Evolutionary conservation across 2,797 vertebrate species (phyloP).

Genomic region (Antennarius maculatus): DNA sequence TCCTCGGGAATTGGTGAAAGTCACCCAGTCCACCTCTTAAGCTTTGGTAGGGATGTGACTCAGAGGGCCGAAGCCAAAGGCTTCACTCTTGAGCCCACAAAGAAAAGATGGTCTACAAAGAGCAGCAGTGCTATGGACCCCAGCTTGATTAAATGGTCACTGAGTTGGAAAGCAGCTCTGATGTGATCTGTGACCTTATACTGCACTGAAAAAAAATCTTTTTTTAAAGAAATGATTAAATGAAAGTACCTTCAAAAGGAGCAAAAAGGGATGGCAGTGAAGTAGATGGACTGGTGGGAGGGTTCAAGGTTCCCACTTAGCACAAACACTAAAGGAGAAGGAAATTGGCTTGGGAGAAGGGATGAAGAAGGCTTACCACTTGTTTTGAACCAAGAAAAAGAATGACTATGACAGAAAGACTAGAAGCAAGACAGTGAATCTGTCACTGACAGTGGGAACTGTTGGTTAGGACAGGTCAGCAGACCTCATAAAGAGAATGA

Average conservation of each 20-base stretch:
- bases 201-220: conserved; percentile 71
- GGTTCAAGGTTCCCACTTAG: conserved; percentile 76
- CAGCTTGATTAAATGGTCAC: conserved; percentile 93
- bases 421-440: conserved; percentile 20
- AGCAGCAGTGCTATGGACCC: conserved; percentile 83
- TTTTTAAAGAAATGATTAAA: conserved; percentile 86
- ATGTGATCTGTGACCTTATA: conserved; percentile 87
- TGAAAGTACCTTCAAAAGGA: conserved; percentile 86
- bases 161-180: conserved; percentile 91
- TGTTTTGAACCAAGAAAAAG: conserved; percentile 37
- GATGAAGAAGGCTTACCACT: conserved; percentile 54
- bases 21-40: conserved; percentile 74
- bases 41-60: conserved; percentile 76
- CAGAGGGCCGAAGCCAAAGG: conserved; percentile 75
- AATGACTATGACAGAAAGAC: conserved; percentile 12
- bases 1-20: conserved; percentile 74
- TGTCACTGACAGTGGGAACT: conserved; percentile 27
- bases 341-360: conserved; percentile 57
- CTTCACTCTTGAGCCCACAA: conserved; percentile 84
- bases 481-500: conserved; percentile 19
- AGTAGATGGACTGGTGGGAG: conserved; percentile 68
- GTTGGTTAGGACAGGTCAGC: conserved; percentile 21
- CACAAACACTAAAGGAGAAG: conserved; percentile 66
- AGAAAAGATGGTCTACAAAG: conserved; percentile 84
- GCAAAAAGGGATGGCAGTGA: conserved; percentile 65